Base-by-base conservation (phyloP, 1,140 invertebrate species). In the Matsumurasca onukii region DNA sequence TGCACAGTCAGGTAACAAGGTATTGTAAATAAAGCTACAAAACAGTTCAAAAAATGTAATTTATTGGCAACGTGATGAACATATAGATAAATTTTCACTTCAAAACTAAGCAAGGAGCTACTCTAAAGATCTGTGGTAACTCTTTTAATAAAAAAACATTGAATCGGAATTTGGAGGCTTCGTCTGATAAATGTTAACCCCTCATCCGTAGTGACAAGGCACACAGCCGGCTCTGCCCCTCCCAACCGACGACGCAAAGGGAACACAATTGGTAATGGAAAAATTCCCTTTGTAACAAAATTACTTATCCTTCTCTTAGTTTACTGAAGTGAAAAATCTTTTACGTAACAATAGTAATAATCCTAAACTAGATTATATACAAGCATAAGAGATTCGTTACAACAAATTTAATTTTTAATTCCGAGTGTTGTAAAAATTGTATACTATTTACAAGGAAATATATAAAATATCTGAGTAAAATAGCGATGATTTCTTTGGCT, bases 361-460 rank as follows among this genome's bases (percentile, higher is more conserved):
- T 30, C 67, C 67, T 68, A 68, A 30, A 29, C 49, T 66, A 66
- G 34, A 63, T 63, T 59, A 61, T 68, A 29, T 68, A 68, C 55
- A 68, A 61, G 34, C 39, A 61, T 62, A 62, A n/a, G 52, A 59
- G 52, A 68, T 59, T 62, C 55, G 31, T 29, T 48, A 59, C 39
- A 51, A 61, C 57, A 48, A 39, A 68, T 57, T 48, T 55, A 22
- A 68, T 55, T 49, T 31, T 51, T 68, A 63, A 22, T 63, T 63
- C 39, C 59, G 45, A 63, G 55, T 63, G 59, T 34, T 68, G 67
- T 68, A 68, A 68, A 63, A 68, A 68, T 68, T 55, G 55, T 62
- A 68, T 68, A 68, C 57, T 68, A 68, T 68, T 68, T 68, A 68
- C 67, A 65, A 68, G 45, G 52, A 62, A 63, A 63, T 66, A 66